Evolutionary conservation across 2,888 invertebrate species (phyloP).

Genomic region (Yponomeuta plumbellus): DNA sequence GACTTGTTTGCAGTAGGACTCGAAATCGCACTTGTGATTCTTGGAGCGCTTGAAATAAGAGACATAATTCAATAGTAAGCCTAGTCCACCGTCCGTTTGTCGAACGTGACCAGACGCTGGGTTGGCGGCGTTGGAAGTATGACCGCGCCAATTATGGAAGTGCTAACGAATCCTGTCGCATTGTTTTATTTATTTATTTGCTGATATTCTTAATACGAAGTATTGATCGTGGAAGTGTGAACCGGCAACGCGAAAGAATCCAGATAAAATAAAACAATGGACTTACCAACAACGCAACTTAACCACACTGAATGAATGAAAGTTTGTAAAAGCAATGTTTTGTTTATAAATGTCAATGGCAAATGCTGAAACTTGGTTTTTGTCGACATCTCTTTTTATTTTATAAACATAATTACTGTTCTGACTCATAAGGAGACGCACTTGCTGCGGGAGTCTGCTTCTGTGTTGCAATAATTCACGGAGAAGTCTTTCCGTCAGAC

Average conservation of each 20-base stretch:
- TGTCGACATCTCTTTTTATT: slow-evolving; percentile 50
- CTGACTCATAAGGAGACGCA: slow-evolving; percentile 26
- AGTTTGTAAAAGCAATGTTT: background rate
- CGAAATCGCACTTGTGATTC: background rate
- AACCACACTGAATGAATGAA: background rate
- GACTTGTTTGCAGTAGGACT: slow-evolving; percentile 55
- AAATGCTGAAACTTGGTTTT: slow-evolving; percentile 20
- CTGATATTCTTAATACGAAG: slow-evolving; percentile 7
- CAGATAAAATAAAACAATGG: background rate
- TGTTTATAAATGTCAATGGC: background rate
- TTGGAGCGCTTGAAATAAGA: background rate
- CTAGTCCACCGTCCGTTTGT: slow-evolving; percentile 49
- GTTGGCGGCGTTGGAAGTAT: slow-evolving; percentile 43
- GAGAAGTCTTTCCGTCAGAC: background rate
- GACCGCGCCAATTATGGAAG: slow-evolving; percentile 45
- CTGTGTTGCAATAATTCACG: background rate
- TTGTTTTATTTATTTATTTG: slow-evolving; percentile 20
- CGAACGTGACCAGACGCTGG: slow-evolving; percentile 70
- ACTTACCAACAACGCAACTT: background rate
- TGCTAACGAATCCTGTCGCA: slow-evolving; percentile 34
- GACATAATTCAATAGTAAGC: background rate
- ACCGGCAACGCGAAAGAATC: background rate
- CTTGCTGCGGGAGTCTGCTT: background rate
- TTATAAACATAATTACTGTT: slow-evolving; percentile 43
- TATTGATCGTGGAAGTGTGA: background rate